phyloP scores from a whole-genome alignment of 1,140 invertebrate species.

The Bombus balteatus region DNA sequence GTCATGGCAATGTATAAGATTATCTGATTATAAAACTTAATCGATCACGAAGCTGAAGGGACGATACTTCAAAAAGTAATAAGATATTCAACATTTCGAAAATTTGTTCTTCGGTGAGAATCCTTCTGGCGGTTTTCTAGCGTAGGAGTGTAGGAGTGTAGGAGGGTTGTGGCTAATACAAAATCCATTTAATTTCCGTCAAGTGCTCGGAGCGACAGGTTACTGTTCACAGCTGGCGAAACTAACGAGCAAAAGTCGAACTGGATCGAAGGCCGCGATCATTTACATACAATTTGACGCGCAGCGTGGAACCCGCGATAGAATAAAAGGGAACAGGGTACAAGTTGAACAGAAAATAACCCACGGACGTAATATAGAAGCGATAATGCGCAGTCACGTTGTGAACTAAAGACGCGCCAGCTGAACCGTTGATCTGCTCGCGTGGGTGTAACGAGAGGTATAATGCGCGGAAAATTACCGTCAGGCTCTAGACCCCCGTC shows the following conservation, averaged over 20 bases:
- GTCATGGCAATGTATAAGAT: not conserved
- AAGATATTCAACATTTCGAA: not conserved
- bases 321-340: not conserved
- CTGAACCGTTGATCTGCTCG: slow-evolving; percentile 15
- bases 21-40: not conserved
- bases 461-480: slow-evolving; percentile 45
- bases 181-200: not conserved
- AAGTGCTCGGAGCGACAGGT: not conserved
- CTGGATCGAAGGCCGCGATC: slow-evolving; percentile 1
- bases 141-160: too few relatives aligned
- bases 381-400: slow-evolving; percentile 40
- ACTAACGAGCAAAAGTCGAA: slow-evolving; percentile 24
- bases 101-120: not conserved
- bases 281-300: slow-evolving; percentile 13
- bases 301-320: not conserved
- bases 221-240: not conserved
- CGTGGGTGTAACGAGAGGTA: slow-evolving; percentile 52
- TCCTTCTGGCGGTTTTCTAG: too few relatives aligned
- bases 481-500: slow-evolving; percentile 2
- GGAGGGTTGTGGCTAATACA: not conserved
- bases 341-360: not conserved
- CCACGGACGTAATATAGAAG: slow-evolving; percentile 23
- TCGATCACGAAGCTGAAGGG: not conserved
- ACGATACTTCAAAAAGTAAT: not conserved
- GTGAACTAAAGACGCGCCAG: slow-evolving; percentile 9